Evolutionary conservation across 92 coral and sea anemone genomes (phyloP).

Genomic region (Diadumene lineata): DNA sequence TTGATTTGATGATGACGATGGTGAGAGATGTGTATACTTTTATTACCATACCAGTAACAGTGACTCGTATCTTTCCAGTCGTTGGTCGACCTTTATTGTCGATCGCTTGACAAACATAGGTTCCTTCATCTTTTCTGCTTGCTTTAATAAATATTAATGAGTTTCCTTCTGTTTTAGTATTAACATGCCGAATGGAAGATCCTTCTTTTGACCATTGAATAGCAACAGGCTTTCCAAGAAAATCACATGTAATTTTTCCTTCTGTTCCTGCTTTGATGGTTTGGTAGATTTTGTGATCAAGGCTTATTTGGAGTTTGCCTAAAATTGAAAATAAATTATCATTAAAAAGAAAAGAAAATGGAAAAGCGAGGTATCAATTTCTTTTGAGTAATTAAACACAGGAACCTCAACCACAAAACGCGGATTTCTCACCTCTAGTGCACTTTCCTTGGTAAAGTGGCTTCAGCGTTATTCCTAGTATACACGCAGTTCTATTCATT

Average conservation of each 20-base stretch:
- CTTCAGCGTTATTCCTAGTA: constrained; percentile 36
- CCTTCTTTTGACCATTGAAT: constrained; percentile 34
- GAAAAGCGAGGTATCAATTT: too few species aligned
- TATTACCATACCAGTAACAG: constrained; percentile 19
- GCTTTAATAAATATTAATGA: constrained; percentile 23
- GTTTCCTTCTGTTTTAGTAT: constrained; percentile 12
- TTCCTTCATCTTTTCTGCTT: constrained; percentile 29
- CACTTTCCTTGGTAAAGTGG: constrained; percentile 28
- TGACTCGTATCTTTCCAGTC: constrained; percentile 24
- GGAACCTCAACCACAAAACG: not conserved
- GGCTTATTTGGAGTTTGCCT: constrained; percentile 31
- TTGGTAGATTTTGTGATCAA: constrained; percentile 23
- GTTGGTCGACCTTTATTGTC: constrained; percentile 7
- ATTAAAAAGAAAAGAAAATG: not conserved
- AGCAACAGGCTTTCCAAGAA: constrained; percentile 15
- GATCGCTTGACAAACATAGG: constrained; percentile 32
- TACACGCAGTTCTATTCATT: constrained; percentile 65
- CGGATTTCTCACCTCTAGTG: constrained; percentile 5
- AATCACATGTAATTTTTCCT: constrained; percentile 25
- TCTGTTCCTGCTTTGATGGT: constrained; percentile 29
- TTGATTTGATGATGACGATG: too few species aligned
- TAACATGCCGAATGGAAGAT: constrained; percentile 3
- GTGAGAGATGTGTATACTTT: too few species aligned
- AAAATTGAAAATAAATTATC: not conserved
- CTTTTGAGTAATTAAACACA: not conserved